These are phyloP conservation scores for Xyliphius kryptos DNA, from an alignment of 2,113 vertebrate genomes.

Conservation along the genomic window DNA sequence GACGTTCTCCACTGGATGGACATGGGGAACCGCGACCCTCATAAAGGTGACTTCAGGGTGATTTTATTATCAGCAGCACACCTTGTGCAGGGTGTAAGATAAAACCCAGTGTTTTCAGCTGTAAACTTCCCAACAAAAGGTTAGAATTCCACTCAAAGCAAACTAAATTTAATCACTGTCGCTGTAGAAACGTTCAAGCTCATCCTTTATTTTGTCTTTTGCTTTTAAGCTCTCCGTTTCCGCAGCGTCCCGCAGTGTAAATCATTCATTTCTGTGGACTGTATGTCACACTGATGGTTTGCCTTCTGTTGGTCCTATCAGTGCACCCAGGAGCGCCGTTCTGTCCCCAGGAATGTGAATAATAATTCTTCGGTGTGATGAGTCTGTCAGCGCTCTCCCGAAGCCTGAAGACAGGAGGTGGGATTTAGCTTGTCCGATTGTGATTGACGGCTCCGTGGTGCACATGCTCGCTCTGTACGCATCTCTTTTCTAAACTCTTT, in stretches of 20 bases:
- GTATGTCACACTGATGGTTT: conserved; percentile 46
- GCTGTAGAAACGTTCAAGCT: background rate
- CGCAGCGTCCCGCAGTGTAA: conserved; percentile 16
- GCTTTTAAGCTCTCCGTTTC: conserved; percentile 15
- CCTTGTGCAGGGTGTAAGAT: too few relatives aligned
- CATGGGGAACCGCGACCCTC: too few relatives aligned
- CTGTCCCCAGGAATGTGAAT: conserved; percentile 26
- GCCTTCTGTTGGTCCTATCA: conserved; percentile 46
- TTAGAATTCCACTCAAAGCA: too few relatives aligned
- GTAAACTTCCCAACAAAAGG: too few relatives aligned
- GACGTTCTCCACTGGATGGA: too few relatives aligned
- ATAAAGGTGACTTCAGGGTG: too few relatives aligned
- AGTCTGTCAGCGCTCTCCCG: conserved; percentile 20
- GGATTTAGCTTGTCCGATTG: conserved; percentile 29
- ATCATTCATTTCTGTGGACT: conserved; percentile 38
- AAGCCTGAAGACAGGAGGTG: conserved; percentile 19
- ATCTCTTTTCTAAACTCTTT: background rate
- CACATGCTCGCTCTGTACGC: conserved; percentile 1
- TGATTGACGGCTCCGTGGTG: conserved; percentile 34
- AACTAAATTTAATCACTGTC: too few relatives aligned
- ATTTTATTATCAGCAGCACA: too few relatives aligned
- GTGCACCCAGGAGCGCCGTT: conserved; percentile 14
- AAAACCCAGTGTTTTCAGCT: too few relatives aligned
- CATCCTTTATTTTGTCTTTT: conserved; percentile 26
- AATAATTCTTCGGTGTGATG: conserved; percentile 33